These are phyloP conservation scores for Neodiprion fabricii DNA, from an alignment of 1,140 invertebrate genomes.

Conservation along the genomic window DNA sequence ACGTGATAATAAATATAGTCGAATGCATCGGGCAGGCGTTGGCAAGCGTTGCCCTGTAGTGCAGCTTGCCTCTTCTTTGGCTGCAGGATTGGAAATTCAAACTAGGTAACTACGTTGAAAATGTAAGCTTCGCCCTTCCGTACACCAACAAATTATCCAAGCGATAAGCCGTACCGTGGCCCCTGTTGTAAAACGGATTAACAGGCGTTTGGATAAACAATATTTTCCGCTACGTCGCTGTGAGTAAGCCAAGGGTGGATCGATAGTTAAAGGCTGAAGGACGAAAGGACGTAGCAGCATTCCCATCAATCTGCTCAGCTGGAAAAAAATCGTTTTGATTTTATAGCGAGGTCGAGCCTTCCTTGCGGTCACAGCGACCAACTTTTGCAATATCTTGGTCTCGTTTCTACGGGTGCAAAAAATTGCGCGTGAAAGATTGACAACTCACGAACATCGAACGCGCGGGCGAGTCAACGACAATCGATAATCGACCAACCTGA, in stretches of 20 bases:
- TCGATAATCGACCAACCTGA: background rate
- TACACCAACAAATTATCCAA: background rate
- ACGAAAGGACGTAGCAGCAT: background rate
- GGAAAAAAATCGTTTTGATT: background rate
- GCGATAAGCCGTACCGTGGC: background rate
- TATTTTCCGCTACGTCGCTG: conserved; percentile 2
- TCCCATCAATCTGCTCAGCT: background rate
- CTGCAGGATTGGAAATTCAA: too few relatives aligned
- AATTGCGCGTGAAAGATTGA: background rate
- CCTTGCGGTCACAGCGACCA: background rate
- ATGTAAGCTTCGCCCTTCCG: background rate
- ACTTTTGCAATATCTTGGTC: background rate
- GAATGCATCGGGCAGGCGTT: too few relatives aligned
- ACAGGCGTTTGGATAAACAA: conserved; percentile 7
- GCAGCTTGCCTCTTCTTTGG: too few relatives aligned
- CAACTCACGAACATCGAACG: background rate
- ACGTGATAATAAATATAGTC: background rate
- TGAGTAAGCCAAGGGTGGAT: background rate
- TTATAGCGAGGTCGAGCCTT: background rate
- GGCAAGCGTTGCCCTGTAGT: too few relatives aligned
- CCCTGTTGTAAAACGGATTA: conserved; percentile 7
- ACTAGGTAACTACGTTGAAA: background rate
- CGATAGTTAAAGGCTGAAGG: background rate
- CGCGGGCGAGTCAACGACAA: background rate
- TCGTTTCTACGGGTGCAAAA: background rate